Base-by-base conservation (phyloP, 2,113 vertebrate species). In the Lasiurus cinereus region DNA sequence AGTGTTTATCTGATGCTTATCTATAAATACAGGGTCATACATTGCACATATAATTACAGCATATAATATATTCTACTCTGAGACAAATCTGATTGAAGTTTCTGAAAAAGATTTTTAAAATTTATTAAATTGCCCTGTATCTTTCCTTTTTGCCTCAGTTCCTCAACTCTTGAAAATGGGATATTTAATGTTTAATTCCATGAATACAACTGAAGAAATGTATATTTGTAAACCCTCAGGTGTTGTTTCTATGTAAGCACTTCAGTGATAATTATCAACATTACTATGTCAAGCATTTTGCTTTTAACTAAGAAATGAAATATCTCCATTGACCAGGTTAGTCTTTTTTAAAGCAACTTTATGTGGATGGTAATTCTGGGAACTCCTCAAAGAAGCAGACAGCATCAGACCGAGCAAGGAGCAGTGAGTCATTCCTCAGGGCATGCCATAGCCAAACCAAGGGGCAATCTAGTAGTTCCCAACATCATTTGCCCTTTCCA, bases 51-150 rank as follows among this genome's bases (percentile, higher is more conserved):
- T 16, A 52, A 50, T 52, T 54, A 78, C 12, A 46, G 36, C 31
- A 91, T 88, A 80, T 89, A 92, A 95, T 87, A 54, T 14, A 50
- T 77, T 92, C n/a, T 88, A 62, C n/a, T 52, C 46, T 52, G 80
- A 72, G 18, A 24, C 59, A 62, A 27, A 62, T 27, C 59, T 62
- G 11, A 84, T 74, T 64, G 29, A 95, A 79, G 3, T 52, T 89
- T 89, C 36, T 88, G 6, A 29, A 27, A 94, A 27, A 29, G 16
- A 13, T 29, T 22, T 90, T 67, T 13, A 12, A 6, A 74, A 84
- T n/a, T 43, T 77, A 27, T 21, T 59, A 72, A 94, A 52, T 66
- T 39, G 39, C 22, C 2, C 9, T 90, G 24, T 31, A 79, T 21
- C n/a, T 83, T 95, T 39, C 52, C 56, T 66, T 82, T 80, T 50